phyloP scores from a whole-genome alignment of 2,888 invertebrate genomes.

The Plebejus argus region DNA sequence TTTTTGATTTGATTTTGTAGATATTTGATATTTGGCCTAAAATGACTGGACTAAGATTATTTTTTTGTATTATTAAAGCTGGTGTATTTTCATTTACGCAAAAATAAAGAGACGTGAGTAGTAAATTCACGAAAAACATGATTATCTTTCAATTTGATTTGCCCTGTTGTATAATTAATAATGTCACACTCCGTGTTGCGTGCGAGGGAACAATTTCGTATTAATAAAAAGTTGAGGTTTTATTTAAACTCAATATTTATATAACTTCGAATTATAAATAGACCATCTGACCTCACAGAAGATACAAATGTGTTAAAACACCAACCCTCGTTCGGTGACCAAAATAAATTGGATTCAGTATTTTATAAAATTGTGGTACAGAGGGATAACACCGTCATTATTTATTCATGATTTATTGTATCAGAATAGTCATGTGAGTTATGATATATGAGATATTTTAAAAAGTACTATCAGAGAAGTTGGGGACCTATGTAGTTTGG shows the following conservation, averaged over 20 bases:
- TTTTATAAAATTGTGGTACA: background rate
- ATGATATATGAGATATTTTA: background rate
- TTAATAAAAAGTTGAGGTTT: background rate
- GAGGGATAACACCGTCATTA: background rate
- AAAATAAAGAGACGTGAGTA: too few species aligned
- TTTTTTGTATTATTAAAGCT: too few species aligned
- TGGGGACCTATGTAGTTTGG: too few species aligned
- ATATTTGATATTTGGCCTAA: too few species aligned
- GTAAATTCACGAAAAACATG: too few species aligned
- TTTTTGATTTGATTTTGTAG: too few species aligned
- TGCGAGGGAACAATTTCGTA: too few species aligned
- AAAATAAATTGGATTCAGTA: conserved; percentile 4
- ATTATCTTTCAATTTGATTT: too few species aligned
- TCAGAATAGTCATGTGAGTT: background rate
- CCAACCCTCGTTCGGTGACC: background rate
- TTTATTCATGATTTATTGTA: background rate
- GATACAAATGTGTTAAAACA: background rate
- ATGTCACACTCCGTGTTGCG: too few species aligned
- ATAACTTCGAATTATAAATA: background rate
- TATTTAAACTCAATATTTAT: background rate
- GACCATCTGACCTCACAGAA: background rate
- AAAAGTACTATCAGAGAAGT: background rate
- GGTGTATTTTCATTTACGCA: too few species aligned
- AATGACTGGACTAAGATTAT: too few species aligned
- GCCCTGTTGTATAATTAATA: too few species aligned